phyloP scores from a whole-genome alignment of 2,888 invertebrate species.

The Mechanitis messenoides region DNA sequence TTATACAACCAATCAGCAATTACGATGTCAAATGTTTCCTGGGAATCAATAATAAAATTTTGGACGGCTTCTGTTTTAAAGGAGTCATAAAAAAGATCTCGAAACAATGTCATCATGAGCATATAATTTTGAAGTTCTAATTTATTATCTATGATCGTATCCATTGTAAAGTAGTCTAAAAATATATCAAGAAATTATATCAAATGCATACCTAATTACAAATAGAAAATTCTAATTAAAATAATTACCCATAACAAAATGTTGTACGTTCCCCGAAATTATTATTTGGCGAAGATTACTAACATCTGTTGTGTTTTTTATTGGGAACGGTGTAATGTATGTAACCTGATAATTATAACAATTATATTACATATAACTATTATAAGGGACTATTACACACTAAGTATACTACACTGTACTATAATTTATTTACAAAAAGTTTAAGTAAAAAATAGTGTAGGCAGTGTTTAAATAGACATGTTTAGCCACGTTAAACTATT shows the following conservation, averaged over 20 bases:
- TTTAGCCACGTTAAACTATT: too few relatives aligned
- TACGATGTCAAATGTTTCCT: slow-evolving; percentile 29
- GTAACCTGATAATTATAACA: slow-evolving; percentile 33
- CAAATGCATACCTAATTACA: background rate
- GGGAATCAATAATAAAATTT: slow-evolving; percentile 25
- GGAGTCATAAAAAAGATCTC: slow-evolving; percentile 26
- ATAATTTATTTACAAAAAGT: too few relatives aligned
- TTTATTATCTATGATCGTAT: slow-evolving; percentile 30
- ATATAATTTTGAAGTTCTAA: slow-evolving; percentile 23
- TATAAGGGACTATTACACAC: background rate
- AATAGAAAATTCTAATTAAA: background rate
- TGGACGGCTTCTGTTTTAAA: slow-evolving; percentile 31
- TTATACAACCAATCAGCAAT: slow-evolving; percentile 32
- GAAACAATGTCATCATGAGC: slow-evolving; percentile 22
- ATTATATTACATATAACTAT: background rate
- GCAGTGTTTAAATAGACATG: too few relatives aligned
- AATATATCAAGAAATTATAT: slow-evolving; percentile 10
- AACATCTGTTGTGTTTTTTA: slow-evolving; percentile 13
- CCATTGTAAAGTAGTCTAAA: slow-evolving; percentile 33
- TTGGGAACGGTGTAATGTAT: slow-evolving; percentile 30
- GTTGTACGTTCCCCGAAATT: slow-evolving; percentile 18
- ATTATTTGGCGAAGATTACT: slow-evolving; percentile 27
- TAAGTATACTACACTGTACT: too few relatives aligned
- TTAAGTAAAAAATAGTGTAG: too few relatives aligned
- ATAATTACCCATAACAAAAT: slow-evolving; percentile 15